Conservation (phyloP, 35 echinoderm and acorn worm species). For the Hemicentrotus pulcherrimus region DNA sequence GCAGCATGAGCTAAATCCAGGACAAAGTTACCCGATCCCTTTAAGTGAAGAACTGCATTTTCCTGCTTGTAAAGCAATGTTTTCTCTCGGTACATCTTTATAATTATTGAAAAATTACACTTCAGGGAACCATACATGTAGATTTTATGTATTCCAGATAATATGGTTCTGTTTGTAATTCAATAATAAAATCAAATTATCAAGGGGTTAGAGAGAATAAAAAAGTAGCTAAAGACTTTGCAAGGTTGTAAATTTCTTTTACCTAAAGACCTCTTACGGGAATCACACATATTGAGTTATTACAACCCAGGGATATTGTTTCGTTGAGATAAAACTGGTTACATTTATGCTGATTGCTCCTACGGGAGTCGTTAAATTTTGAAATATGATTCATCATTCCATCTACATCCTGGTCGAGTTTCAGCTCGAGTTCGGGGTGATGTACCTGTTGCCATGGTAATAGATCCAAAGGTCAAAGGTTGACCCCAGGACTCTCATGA, state of each 20-base stretch:
- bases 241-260: not conserved
- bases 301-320: not conserved
- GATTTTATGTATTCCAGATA: not conserved
- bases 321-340: not conserved
- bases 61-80: not conserved
- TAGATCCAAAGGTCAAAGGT: not conserved
- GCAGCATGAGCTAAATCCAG: too few relatives aligned
- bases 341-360: not conserved
- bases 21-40: too few relatives aligned
- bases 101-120: not conserved
- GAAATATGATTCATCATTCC: not conserved
- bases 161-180: not conserved
- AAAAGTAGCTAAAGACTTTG: not conserved
- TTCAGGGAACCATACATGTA: too few relatives aligned
- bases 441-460: not conserved
- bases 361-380: not conserved
- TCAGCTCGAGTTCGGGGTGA: not conserved
- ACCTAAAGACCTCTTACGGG: not conserved
- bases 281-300: not conserved
- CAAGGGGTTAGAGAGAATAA: not conserved
- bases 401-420: slow-evolving; percentile 25
- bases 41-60: not conserved
- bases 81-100: not conserved
- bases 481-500: not conserved
- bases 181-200: not conserved